Evolutionary conservation across 2,888 invertebrate genomes (phyloP).

Genomic region (Holacanthella duospinosa): DNA sequence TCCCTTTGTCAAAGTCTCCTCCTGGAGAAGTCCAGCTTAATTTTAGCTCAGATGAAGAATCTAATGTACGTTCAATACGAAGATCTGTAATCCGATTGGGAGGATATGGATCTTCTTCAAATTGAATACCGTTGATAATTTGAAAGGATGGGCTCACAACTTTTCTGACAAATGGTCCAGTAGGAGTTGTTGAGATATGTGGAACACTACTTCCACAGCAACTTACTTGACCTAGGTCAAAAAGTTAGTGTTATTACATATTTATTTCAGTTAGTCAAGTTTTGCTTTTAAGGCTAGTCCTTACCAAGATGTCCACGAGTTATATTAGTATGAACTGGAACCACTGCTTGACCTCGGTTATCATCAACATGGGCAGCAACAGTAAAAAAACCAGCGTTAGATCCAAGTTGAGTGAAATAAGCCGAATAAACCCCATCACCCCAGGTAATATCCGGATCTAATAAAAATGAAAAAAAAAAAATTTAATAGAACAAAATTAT

Average conservation of each 20-base stretch:
- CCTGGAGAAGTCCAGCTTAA: constrained; percentile 42
- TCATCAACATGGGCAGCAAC: constrained; percentile 39
- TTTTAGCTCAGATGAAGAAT: constrained; percentile 38
- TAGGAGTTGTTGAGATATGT: constrained; percentile 36
- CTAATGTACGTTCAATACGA: constrained; percentile 37
- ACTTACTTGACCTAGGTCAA: constrained; percentile 25
- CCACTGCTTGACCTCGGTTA: constrained; percentile 37
- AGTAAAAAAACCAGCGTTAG: constrained; percentile 39
- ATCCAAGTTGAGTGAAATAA: constrained; percentile 40
- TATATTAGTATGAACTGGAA: constrained; percentile 36
- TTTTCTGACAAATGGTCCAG: constrained; percentile 37
- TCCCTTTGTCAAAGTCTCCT: constrained; percentile 40
- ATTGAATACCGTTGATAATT: constrained; percentile 32
- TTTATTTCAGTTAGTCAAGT: neutral
- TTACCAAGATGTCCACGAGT: constrained; percentile 33
- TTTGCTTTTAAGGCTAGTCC: neutral
- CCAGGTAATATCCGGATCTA: constrained; percentile 42
- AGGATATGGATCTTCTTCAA: constrained; percentile 38
- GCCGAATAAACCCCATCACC: constrained; percentile 44
- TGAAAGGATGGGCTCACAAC: constrained; percentile 38
- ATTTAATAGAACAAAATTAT: neutral
- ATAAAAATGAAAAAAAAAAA: too few relatives aligned
- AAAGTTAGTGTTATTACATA: constrained; percentile 3
- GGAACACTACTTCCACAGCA: constrained; percentile 39
- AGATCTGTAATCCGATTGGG: constrained; percentile 40